Evolutionary conservation across 1,140 invertebrate genomes (phyloP).

Genomic region (Dinoponera quadriceps): DNA sequence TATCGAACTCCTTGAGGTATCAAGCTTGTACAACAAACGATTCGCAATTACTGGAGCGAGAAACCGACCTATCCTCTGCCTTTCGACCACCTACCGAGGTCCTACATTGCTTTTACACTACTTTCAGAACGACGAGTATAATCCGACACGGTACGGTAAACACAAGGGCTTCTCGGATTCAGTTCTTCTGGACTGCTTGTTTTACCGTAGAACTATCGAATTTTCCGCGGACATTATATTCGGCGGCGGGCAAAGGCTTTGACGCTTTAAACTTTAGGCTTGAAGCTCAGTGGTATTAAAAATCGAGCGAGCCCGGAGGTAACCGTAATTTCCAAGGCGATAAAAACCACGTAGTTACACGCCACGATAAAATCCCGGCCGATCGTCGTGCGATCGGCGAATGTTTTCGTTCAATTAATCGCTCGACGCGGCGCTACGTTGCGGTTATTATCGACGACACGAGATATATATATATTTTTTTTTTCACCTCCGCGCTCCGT

Average conservation of each 20-base stretch:
- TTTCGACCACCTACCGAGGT: constrained; percentile 54
- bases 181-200: constrained; percentile 66
- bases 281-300: constrained; percentile 41
- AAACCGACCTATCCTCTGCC: constrained; percentile 75
- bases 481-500: not conserved
- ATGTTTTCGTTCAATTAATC: too few species aligned
- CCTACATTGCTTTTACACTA: constrained; percentile 66
- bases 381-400: too few species aligned
- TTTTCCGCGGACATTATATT: constrained; percentile 61
- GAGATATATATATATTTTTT: not conserved
- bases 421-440: too few species aligned
- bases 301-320: not conserved
- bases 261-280: constrained; percentile 52
- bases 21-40: constrained; percentile 77
- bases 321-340: not conserved
- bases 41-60: constrained; percentile 80
- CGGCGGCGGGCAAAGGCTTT: constrained; percentile 47
- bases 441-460: too few species aligned
- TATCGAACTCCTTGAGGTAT: constrained; percentile 54
- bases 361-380: too few species aligned
- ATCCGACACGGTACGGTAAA: constrained; percentile 69
- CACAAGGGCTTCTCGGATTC: constrained; percentile 57
- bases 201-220: constrained; percentile 63
- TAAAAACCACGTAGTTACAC: not conserved
- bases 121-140: constrained; percentile 59